Evolutionary conservation across 1,140 invertebrate species (phyloP).

Genomic region (Dermatophagoides farinae): DNA sequence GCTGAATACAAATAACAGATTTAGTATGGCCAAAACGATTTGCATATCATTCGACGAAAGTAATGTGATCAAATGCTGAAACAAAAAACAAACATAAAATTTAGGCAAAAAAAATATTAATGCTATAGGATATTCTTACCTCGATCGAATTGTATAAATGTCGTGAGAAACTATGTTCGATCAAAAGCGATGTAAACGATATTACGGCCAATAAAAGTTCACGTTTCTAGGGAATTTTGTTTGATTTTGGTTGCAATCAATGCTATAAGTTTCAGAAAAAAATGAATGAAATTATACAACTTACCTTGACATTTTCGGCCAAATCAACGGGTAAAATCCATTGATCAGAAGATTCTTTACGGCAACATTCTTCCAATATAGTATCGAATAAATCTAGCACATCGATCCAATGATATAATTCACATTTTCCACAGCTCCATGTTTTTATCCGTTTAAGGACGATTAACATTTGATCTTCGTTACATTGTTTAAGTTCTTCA

Average conservation of each 20-base stretch:
- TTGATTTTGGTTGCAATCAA: no score
- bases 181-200: conserved; percentile 61
- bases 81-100: conserved; percentile 5
- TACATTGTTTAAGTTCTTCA: conserved; percentile 48
- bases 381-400: conserved; percentile 61
- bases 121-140: conserved; percentile 11
- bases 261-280: no score
- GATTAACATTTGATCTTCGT: conserved; percentile 38
- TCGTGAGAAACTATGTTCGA: conserved; percentile 73
- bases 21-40: conserved; percentile 62
- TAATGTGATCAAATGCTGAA: conserved; percentile 47
- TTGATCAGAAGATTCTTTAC: conserved; percentile 38
- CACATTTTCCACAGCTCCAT: conserved; percentile 77
- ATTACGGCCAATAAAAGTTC: conserved; percentile 52
- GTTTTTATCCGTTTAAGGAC: conserved; percentile 53
- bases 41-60: conserved; percentile 65
- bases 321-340: conserved; percentile 60
- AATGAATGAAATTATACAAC: no score
- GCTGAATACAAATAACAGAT: conserved; percentile 74
- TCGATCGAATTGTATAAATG: conserved; percentile 81
- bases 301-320: conserved; percentile 40
- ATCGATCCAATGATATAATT: conserved; percentile 74
- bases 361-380: conserved; percentile 51
- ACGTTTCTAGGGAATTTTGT: conserved; percentile 39
- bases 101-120: not conserved